Conservation (phyloP, 2,888 invertebrate genomes). For the Eristalinus sepulchralis region DNA sequence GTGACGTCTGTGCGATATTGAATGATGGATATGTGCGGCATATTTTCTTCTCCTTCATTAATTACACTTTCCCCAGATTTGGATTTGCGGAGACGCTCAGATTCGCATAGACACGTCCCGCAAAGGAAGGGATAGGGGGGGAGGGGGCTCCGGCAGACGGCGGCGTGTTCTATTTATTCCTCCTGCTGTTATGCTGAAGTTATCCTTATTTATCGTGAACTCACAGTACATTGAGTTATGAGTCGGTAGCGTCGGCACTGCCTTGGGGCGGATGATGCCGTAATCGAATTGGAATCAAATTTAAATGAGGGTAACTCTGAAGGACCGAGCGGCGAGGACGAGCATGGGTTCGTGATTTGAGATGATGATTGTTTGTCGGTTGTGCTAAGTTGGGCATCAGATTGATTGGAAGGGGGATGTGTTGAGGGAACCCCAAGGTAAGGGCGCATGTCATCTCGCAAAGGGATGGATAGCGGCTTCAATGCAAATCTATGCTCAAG, state of each 20-base stretch:
- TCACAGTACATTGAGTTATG: conserved; percentile 6
- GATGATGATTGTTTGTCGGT: not conserved
- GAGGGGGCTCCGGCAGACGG: not conserved
- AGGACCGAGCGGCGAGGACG: not conserved
- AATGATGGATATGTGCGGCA: conserved; percentile 32
- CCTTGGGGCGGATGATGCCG: conserved; percentile 6
- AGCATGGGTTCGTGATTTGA: not conserved
- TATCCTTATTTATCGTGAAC: conserved; percentile 22
- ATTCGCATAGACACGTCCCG: not conserved
- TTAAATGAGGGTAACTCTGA: conserved; percentile 38
- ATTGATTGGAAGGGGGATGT: not conserved
- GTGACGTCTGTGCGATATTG: conserved; percentile 39
- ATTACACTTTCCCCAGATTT: conserved; percentile 37
- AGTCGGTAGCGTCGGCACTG: not conserved
- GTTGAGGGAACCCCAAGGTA: not conserved
- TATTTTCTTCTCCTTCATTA: conserved; percentile 21
- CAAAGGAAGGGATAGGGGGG: not conserved
- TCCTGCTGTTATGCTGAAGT: not conserved
- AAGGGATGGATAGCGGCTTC: not conserved
- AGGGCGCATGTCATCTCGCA: not conserved
- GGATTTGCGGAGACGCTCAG: conserved; percentile 1
- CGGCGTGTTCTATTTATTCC: not conserved
- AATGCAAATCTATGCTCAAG: not conserved
- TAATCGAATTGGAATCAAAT: conserved; percentile 53
- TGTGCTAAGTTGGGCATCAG: not conserved